Base-by-base conservation (phyloP, 1,140 invertebrate species). In the Rhynchophorus ferrugineus region DNA sequence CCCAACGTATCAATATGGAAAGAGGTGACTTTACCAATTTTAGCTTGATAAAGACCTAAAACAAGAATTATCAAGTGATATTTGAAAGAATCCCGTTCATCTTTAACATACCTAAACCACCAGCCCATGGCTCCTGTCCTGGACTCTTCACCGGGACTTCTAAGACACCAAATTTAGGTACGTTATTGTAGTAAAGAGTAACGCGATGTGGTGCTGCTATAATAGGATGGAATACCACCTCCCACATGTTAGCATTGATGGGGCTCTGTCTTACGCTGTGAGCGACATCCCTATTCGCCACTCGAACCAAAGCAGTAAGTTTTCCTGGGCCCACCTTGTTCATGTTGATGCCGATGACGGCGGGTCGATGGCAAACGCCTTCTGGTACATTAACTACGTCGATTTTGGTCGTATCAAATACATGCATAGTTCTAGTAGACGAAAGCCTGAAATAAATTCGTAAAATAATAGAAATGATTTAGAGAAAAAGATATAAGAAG, bases 1-100 rank as follows among this genome's bases (percentile, higher is more conserved):
- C 90, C 89, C 1, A 89, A 74, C 0, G 89, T 93, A 64, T 94
- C 89, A 43, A 95, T 92, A 17, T 88, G 83, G 71, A 95, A 94
- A 0, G 85, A 86, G 3, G 87, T 87, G 1, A 87, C 80, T 67
- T 86, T 83, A 1, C 84, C 83, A 7, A 87, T 80, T 47, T 82
- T 78, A 0, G 87, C 83, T 63, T 91, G 88, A 72, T 93, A 92
- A 1, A 94, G 71, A 1, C 86, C 89, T 55, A 33, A n/a, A n/a
- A 21, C 45, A 44, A 24, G 2, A 35, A 29, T 37, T 39, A 37
- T 13, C 38, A 11, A 21, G 5, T 24, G 24, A 5, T 29, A 29
- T 29, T 29, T 46, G 3, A 34, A 46, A 7, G 33, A 46, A 35
- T 17, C 6, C 0, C 3, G n/a, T 2, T 29, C 2, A 2, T 29